A percentile compares a stretch with the other conserved stretches of the same genome.
Conservation (phyloP, 2,888 invertebrate genomes). For the Bombyx huttoni region DNA sequence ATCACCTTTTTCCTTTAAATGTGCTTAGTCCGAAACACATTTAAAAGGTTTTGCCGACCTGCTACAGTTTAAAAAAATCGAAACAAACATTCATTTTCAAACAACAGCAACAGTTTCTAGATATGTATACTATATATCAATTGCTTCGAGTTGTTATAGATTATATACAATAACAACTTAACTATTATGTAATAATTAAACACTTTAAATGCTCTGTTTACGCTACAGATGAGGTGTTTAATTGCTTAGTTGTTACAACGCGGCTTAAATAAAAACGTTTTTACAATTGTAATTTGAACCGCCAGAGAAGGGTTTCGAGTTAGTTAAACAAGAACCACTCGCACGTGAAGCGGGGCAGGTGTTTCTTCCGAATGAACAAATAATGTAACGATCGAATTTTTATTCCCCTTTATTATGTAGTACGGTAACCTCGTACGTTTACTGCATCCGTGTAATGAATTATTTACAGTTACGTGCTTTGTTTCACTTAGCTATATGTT, state of each 20-base stretch:
- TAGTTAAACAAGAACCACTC: neutral
- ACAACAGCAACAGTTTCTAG: too few species aligned
- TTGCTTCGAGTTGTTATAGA: too few species aligned
- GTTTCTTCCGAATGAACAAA: constrained; percentile 17
- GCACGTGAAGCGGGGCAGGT: constrained; percentile 15
- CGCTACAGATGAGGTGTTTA: too few species aligned
- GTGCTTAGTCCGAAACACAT: too few species aligned
- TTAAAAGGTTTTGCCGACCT: too few species aligned
- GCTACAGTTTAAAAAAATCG: too few species aligned
- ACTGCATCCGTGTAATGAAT: constrained; percentile 17
- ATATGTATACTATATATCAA: too few species aligned
- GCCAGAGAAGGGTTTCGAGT: neutral
- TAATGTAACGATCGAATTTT: constrained; percentile 24
- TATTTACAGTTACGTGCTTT: constrained; percentile 22
- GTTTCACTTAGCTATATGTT: constrained; percentile 10
- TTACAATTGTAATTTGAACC: neutral
- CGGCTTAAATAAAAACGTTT: neutral
- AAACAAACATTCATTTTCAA: too few species aligned
- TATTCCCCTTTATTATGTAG: constrained; percentile 21
- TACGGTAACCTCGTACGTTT: constrained; percentile 11
- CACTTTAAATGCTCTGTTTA: too few species aligned
- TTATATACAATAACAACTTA: too few species aligned
- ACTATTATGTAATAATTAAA: too few species aligned
- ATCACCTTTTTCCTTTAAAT: too few species aligned
- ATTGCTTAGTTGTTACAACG: neutral